Evolutionary conservation across 1,140 invertebrate species (phyloP).

Genomic region (Homarus americanus): DNA sequence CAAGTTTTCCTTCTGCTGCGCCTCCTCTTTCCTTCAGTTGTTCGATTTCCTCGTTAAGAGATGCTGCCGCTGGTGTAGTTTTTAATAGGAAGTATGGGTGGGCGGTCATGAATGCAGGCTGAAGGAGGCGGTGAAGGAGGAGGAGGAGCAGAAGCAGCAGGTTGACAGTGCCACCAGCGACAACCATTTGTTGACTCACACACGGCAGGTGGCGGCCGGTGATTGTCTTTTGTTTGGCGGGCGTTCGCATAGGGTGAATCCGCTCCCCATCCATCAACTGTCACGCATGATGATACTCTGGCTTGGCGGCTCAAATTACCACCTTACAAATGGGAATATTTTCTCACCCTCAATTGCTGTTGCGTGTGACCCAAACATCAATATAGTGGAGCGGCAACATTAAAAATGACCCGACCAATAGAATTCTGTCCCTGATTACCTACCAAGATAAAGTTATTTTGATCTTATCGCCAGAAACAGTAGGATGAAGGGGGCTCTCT

Average conservation of each 20-base stretch:
- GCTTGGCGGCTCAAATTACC: neutral
- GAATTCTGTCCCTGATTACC: neutral
- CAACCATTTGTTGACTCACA: neutral
- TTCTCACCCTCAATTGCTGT: neutral
- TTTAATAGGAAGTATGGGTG: too few species aligned
- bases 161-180: neutral
- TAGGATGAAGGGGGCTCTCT: slow-evolving; percentile 25
- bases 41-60: too few species aligned
- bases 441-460: neutral
- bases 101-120: too few species aligned
- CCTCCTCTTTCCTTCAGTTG: too few species aligned
- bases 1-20: too few species aligned
- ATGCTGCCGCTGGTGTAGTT: too few species aligned
- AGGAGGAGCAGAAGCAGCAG: too few species aligned
- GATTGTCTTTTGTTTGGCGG: neutral
- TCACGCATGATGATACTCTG: neutral
- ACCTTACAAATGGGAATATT: neutral
- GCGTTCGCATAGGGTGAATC: neutral
- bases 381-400: neutral
- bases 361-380: neutral
- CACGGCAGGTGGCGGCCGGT: neutral
- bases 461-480: slow-evolving; percentile 9
- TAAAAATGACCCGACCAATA: neutral
- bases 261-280: neutral
- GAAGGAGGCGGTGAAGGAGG: too few species aligned